Evolutionary conservation across 2,888 invertebrate genomes (phyloP), one percentile per base, ranked within the genome.

Genomic region (Lithosia quadra): DNA sequence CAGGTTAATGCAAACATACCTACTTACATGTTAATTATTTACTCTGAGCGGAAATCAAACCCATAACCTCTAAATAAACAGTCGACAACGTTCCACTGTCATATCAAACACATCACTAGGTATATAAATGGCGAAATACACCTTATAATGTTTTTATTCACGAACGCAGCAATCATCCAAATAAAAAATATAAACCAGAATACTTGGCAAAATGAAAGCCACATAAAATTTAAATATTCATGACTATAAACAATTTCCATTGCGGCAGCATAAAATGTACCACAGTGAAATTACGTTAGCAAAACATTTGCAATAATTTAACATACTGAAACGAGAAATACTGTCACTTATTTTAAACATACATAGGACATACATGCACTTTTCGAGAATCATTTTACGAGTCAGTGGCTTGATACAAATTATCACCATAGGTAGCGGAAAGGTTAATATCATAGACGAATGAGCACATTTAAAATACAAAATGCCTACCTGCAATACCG

Each of bases 361-460:
- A 18, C n/a, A 33, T 58, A n/a, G n/a, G n/a, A 55, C 60, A 60
- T 56, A 60, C 60, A 55, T 64, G 68, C 64, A 64, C 60, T 60
- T 64, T 68, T 63, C 28, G 28, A 55, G 34, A 15, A 39, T 33
- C 61, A 13, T 43, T 65, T 70, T 22, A 60, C 68, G 49, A 71
- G 56, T 65, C 68, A 76, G 55, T 76, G 67, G 57, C 43, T 71
- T 67, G 56, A 28, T 71, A 21, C 61, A 75, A 65, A 63, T 69
- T 65, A 73, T 78, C 68, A 67, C 53, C 55, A 64, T 69, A 59
- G 70, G 72, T 62, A 43, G 73, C 63, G 58, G 63, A 75, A 73
- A 78, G 76, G 59, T 70, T 55, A 67, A n/a, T 57, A 64, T 58
- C 60, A 68, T 67, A 66, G 64, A 65, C 70, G 39, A 64, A 21